phyloP scores from a whole-genome alignment of 2,888 invertebrate species.

The Cyaniris semiargus region DNA sequence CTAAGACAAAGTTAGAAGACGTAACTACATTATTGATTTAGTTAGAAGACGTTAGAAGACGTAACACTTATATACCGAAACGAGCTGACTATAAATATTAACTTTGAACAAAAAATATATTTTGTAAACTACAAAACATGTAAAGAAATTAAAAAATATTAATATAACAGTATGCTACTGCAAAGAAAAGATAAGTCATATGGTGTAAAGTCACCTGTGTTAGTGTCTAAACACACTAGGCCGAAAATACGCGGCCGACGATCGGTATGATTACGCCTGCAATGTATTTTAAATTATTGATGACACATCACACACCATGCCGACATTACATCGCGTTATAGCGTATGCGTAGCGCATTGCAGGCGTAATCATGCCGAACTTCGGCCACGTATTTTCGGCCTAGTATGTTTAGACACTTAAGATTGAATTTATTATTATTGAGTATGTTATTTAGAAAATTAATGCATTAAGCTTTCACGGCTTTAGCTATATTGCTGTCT shows the following conservation, averaged over 20 bases:
- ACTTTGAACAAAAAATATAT: neutral
- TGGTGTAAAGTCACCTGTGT: neutral
- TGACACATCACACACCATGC: too few relatives aligned
- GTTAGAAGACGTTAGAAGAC: conserved; percentile 52
- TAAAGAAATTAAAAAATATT: neutral
- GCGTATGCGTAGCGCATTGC: too few relatives aligned
- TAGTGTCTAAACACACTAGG: too few relatives aligned
- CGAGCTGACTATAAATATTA: conserved; percentile 40
- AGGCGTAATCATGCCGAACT: too few relatives aligned
- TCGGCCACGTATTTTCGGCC: too few relatives aligned
- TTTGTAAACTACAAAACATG: neutral
- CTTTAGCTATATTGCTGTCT: conserved; percentile 7
- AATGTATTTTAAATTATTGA: too few relatives aligned
- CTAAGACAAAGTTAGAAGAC: conserved; percentile 35
- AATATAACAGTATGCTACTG: neutral
- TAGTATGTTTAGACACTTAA: too few relatives aligned
- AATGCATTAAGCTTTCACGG: neutral
- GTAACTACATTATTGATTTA: conserved; percentile 46
- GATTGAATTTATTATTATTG: neutral
- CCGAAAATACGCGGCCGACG: too few relatives aligned
- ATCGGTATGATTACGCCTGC: too few relatives aligned
- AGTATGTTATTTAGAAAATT: neutral
- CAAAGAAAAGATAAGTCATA: neutral
- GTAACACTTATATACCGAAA: conserved; percentile 47
- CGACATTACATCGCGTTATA: too few relatives aligned